Base-by-base conservation (phyloP, 2,113 vertebrate genomes). In the Corythoichthys intestinalis region DNA sequence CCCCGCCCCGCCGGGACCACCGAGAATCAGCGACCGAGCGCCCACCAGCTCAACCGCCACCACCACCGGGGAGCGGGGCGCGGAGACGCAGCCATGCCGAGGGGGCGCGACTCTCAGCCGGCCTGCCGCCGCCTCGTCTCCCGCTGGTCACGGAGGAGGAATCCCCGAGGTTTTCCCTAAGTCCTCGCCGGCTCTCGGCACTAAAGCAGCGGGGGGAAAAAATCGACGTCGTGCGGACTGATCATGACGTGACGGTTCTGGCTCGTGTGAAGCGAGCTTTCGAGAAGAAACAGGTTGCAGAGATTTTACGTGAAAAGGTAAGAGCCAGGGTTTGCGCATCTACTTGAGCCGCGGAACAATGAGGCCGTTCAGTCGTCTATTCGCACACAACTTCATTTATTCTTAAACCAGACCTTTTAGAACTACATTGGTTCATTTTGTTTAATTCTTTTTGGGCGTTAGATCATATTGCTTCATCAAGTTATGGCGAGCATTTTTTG, bases 131-230 rank as follows among this genome's bases (percentile, higher is more conserved):
- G 70, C 77, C 77, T 67, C 76, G 41, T 61, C 66, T 71, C 60
- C 64, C 44, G 60, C 68, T 63, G 62, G 54, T 61, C 64, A 49
- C 58, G 17, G 44, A 64, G 65, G 65, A 57, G 35, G 56, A 77
- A 73, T 76, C 76, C 69, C 65, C 78, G 78, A 86, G 56, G 67
- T 62, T 58, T 64, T 80, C 80, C 78, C 41, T 66, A 53, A 70
- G 76, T 65, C 69, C 75, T 67, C 79, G 11, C 56, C 64, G 65
- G 65, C 69, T 77, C 76, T 71, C 74, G 63, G 65, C 39, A 61
- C 69, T 77, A 65, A 73, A 67, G 57, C 58, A n/a, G 48, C 53
- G 56, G 69, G 59, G 12, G 34, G 61, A 17, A 49, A 53, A 5
- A 8, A 44, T 7, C 7, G 34, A 57, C 57, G 52, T 39, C 63